Base-by-base conservation (phyloP, 1,140 invertebrate species). In the Papilio xuthus region DNA sequence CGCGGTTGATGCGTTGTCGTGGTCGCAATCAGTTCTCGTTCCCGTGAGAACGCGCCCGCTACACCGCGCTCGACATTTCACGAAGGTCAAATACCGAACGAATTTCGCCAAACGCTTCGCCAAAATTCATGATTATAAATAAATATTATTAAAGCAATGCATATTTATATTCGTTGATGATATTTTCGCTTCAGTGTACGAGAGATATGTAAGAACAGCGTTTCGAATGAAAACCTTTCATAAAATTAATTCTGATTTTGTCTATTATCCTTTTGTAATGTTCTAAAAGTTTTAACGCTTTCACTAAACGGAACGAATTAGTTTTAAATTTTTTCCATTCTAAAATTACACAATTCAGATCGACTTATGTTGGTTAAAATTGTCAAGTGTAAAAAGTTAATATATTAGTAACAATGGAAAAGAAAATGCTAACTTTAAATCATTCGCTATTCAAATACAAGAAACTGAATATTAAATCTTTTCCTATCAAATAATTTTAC, bases 11-110 rank as follows among this genome's bases (percentile, higher is more conserved):
- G 69, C 75, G 82, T 84, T 81, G 83, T 80, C 83, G 83, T 83
- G 80, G 85, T 83, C 88, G 90, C 89, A 90, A 90, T 90, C 91
- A 88, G 85, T 87, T 85, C 75, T 86, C 88, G 92, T 93, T 93
- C 92, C 92, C 92, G 92, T 93, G 92, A 92, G 92, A 93, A 93
- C 89, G 86, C 79, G 80, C 82, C 81, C 83, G 77, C 81, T 78
- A 82, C 71, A 77, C 77, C 80, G 67, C 69, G 69, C 82, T 78
- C 75, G 86, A 83, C 81, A 80, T 83, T 84, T 83, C 81, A 77
- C 82, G 89, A 89, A 90, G 88, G 89, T 90, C 87, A 89, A 85
- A 80, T 81, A 81, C 82, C 82, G 85, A 82, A 81, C 81, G 83
- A 84, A 81, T 86, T 85, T 87, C 82, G 86, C 84, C 78, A 87